Percentiles rank a stretch among this genome's conserved stretches.
Conservation (phyloP, 2,113 vertebrate genomes). For the Danionella cerebrum region DNA sequence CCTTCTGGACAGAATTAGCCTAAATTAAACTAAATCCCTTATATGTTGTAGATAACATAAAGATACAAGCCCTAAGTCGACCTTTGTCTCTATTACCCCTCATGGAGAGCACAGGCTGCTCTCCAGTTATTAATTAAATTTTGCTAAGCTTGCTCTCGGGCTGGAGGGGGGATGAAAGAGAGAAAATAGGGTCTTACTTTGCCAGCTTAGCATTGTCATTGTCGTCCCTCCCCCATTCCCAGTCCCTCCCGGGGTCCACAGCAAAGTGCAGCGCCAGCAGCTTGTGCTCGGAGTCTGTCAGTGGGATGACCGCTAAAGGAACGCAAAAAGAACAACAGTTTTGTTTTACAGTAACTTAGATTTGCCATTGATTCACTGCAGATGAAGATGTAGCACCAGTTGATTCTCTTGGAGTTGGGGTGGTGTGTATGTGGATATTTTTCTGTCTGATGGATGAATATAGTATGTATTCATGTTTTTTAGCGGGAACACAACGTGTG, state of each 20-base stretch:
- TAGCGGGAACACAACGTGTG: no score
- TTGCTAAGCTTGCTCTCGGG: not conserved
- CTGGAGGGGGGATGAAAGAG: not conserved
- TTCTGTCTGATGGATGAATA: no score
- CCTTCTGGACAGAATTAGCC: slow-evolving; percentile 17
- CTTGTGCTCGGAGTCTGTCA: slow-evolving; percentile 97
- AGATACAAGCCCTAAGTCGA: not conserved
- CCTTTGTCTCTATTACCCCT: not conserved
- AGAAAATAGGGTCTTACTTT: slow-evolving; percentile 70
- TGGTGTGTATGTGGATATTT: no score
- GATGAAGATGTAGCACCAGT: no score
- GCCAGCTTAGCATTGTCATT: slow-evolving; percentile 87
- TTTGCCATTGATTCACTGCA: no score
- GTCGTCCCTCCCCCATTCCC: slow-evolving; percentile 96
- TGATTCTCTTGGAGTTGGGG: no score
- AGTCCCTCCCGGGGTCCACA: slow-evolving; percentile 91
- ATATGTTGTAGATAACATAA: slow-evolving; percentile 2
- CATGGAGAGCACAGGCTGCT: not conserved
- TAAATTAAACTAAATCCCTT: slow-evolving; percentile 20
- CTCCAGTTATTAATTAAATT: not conserved
- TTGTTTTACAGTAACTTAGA: no score
- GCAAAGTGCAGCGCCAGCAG: slow-evolving; percentile 96
- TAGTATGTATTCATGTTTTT: no score
- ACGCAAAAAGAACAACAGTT: no score
- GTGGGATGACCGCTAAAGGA: slow-evolving; percentile 85